Conservation (phyloP, 1,140 invertebrate genomes). For the Triops longicaudatus region DNA sequence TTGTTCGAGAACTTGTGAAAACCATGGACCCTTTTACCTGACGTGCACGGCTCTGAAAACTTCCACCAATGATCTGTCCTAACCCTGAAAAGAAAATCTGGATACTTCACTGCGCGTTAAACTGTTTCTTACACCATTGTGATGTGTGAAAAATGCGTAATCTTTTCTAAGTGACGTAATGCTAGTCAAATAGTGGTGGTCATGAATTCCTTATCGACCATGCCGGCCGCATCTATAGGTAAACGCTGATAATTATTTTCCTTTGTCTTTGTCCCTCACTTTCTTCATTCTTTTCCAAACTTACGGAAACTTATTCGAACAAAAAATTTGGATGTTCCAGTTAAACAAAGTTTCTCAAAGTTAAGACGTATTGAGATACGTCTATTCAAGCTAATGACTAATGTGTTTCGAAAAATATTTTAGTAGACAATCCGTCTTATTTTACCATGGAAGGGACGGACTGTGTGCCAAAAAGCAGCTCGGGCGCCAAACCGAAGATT, state of each 20-base stretch:
- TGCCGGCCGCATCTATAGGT: constrained; percentile 16
- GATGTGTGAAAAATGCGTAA: background rate
- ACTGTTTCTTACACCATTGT: background rate
- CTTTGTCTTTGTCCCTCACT: background rate
- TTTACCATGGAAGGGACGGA: background rate
- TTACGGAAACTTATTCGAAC: too few relatives aligned
- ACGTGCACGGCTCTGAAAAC: too few relatives aligned
- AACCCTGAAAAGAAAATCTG: too few relatives aligned
- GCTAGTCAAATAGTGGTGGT: background rate
- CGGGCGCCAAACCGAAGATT: background rate
- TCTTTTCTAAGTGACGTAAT: background rate
- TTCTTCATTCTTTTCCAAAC: too few relatives aligned
- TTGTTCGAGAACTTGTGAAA: background rate
- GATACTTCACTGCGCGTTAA: background rate
- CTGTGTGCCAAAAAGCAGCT: background rate
- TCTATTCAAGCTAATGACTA: background rate
- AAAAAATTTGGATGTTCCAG: background rate
- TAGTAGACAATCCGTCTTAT: constrained; percentile 23
- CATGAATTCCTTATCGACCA: background rate
- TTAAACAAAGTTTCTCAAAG: background rate
- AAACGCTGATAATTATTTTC: background rate
- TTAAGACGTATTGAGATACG: background rate
- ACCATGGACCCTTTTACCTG: background rate
- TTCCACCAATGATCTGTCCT: too few relatives aligned
- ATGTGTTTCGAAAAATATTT: background rate